Evolutionary conservation across 2,888 invertebrate species (phyloP).

Genomic region (Sympetrum striolatum): DNA sequence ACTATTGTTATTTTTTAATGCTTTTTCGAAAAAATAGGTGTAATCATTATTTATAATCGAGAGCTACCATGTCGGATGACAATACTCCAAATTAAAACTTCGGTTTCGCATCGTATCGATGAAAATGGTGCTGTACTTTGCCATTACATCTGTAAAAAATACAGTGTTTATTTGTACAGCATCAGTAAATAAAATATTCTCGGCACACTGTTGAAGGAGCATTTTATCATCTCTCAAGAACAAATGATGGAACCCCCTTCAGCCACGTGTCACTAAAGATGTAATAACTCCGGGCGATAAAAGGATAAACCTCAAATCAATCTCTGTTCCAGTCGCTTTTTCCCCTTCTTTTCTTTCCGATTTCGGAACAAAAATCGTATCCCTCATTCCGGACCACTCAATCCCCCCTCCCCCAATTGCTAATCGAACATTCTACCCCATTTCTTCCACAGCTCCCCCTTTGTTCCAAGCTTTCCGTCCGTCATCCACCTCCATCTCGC

Average conservation of each 20-base stretch:
- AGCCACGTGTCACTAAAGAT: not conserved
- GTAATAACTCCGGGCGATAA: not conserved
- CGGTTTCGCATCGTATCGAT: no score
- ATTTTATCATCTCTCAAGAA: no score
- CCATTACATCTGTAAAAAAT: no score
- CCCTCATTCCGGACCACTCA: not conserved
- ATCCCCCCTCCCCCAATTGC: not conserved
- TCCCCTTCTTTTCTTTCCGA: not conserved
- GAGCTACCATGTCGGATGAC: no score
- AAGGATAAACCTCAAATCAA: not conserved
- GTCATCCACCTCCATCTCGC: not conserved
- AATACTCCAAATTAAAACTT: no score
- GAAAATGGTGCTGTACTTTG: no score
- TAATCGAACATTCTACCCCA: not conserved
- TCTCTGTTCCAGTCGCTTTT: not conserved
- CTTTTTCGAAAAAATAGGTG: no score
- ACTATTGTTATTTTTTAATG: no score
- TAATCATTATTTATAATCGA: no score
- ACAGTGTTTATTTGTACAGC: no score
- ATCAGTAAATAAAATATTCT: no score
- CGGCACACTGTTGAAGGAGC: no score
- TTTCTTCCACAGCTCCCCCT: not conserved
- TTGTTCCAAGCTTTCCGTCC: not conserved
- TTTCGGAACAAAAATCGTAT: not conserved
- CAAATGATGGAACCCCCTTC: not conserved